Conservation (phyloP, 2,888 invertebrate species). For the Cryptocheilus praepositus region DNA sequence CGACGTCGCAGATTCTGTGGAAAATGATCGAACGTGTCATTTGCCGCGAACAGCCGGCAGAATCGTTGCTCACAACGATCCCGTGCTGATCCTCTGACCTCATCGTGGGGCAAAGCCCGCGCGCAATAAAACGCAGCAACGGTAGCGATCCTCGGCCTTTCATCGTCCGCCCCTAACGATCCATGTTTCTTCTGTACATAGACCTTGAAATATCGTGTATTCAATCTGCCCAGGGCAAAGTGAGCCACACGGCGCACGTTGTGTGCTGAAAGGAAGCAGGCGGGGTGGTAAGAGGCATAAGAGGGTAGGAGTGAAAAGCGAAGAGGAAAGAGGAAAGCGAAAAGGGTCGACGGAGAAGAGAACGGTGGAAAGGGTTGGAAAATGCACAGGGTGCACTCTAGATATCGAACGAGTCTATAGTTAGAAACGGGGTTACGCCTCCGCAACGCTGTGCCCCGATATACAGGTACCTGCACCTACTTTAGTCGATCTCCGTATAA, state of each 20-base stretch:
- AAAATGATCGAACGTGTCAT: too few relatives aligned
- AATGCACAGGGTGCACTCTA: constrained; percentile 9
- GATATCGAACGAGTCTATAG: constrained; percentile 10
- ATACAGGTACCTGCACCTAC: constrained; percentile 44
- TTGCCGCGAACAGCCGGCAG: too few relatives aligned
- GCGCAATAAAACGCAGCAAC: constrained; percentile 5
- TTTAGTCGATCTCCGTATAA: constrained; percentile 61
- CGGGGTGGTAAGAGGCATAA: constrained; percentile 25
- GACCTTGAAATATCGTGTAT: constrained; percentile 11
- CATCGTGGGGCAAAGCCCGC: too few relatives aligned
- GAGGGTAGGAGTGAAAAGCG: constrained; percentile 1
- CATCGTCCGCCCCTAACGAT: constrained; percentile 10
- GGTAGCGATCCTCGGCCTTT: constrained; percentile 13
- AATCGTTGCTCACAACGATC: too few relatives aligned
- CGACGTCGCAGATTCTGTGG: too few relatives aligned
- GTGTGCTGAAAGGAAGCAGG: constrained; percentile 28
- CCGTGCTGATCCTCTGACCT: too few relatives aligned
- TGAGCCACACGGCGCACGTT: not conserved
- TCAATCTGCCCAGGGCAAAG: constrained; percentile 23
- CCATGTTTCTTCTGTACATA: constrained; percentile 22
- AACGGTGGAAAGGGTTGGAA: constrained; percentile 5
- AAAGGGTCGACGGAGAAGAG: too few relatives aligned
- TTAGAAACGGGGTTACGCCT: not conserved
- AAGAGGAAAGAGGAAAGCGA: too few relatives aligned
- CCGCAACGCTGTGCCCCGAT: not conserved